Percentiles rank a stretch among this genome's conserved stretches.
These are phyloP conservation scores for Okamejei kenojei DNA, from an alignment of 2,797 vertebrate genomes.

Conservation along the genomic window DNA sequence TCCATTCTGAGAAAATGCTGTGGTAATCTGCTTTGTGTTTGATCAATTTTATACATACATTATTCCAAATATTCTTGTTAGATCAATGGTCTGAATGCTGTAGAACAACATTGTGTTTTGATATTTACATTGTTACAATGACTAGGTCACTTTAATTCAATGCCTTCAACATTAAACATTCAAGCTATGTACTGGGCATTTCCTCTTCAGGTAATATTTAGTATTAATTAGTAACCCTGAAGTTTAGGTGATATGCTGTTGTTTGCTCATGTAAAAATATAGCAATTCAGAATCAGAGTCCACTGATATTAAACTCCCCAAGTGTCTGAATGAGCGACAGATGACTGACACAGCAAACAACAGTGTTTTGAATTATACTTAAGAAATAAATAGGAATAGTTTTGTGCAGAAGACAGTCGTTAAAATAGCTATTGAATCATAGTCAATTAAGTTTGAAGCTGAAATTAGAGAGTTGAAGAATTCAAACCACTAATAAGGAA, in stretches of 20 bases:
- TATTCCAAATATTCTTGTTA: neutral
- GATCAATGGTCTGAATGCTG: neutral
- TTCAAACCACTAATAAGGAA: neutral
- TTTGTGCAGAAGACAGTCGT: neutral
- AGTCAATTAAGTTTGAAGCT: neutral
- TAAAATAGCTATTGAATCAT: neutral
- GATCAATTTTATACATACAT: neutral
- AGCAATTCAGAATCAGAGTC: neutral
- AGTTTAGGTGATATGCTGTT: neutral
- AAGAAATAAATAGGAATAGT: neutral
- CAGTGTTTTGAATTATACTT: neutral
- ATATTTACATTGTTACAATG: neutral
- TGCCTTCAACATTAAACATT: neutral
- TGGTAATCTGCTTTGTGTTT: neutral
- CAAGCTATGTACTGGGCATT: neutral
- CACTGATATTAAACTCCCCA: neutral
- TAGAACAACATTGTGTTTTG: neutral
- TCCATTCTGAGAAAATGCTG: neutral
- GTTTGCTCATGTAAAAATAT: neutral
- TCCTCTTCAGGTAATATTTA: neutral
- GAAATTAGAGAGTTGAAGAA: neutral
- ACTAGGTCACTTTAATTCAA: neutral
- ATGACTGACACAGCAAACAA: neutral
- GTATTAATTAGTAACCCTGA: neutral
- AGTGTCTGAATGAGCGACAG: neutral